Evolutionary conservation across 2,888 invertebrate species (phyloP).

Genomic region (Scaptomyza cyrtandrae): DNA sequence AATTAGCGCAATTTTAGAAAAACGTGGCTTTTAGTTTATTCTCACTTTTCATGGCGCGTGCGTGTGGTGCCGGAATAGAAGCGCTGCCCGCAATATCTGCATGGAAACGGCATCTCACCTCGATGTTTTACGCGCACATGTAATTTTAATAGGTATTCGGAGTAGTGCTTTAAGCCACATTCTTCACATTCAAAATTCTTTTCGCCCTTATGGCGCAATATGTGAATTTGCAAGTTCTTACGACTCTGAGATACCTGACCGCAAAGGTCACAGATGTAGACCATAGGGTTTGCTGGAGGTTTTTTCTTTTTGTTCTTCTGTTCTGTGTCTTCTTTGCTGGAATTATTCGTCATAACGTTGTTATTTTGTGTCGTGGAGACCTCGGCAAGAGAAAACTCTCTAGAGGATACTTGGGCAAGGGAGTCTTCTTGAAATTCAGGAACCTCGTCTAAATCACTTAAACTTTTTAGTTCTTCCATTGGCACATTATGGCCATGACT

Average conservation of each 20-base stretch:
- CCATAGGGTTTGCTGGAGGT: constrained; percentile 7
- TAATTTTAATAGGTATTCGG: constrained; percentile 48
- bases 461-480: not conserved
- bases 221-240: constrained; percentile 37
- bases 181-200: constrained; percentile 56
- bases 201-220: constrained; percentile 54
- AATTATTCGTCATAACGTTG: not conserved
- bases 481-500: not conserved
- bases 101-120: constrained; percentile 81
- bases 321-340: not conserved
- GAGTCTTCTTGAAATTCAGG: not conserved
- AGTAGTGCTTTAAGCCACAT: constrained; percentile 54
- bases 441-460: not conserved
- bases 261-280: constrained; percentile 43
- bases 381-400: not conserved
- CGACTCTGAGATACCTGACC: constrained; percentile 26
- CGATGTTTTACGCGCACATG: constrained; percentile 72
- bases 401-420: not conserved
- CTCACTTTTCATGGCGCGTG: constrained; percentile 80
- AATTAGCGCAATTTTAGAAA: not conserved
- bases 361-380: not conserved
- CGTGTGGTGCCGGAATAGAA: constrained; percentile 58
- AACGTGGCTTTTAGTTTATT: not conserved
- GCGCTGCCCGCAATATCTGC: constrained; percentile 76
- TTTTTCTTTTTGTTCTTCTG: constrained; percentile 21